Percentiles rank a stretch among this genome's conserved stretches.
Conservation (phyloP, 2,888 invertebrate species). For the Ferdinandea cuprea region DNA sequence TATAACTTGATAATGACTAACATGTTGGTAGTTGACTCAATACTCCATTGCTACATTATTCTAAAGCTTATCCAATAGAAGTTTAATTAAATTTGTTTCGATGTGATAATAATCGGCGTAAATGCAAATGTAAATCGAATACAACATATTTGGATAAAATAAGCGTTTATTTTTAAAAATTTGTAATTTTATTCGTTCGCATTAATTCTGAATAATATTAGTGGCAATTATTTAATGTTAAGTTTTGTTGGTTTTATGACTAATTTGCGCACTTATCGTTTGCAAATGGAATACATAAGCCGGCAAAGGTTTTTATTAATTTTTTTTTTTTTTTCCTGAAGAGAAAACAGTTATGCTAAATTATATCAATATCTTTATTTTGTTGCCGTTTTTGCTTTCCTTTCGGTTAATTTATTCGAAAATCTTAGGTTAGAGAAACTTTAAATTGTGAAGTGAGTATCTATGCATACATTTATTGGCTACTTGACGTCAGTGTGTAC, state of each 20-base stretch:
- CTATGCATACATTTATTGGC: too few relatives aligned
- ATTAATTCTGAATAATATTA: neutral
- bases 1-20: slow-evolving; percentile 4
- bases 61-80: neutral
- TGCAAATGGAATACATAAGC: neutral
- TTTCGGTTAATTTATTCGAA: too few relatives aligned
- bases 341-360: too few relatives aligned
- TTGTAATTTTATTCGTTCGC: neutral
- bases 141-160: neutral
- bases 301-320: too few relatives aligned
- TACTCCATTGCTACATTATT: neutral
- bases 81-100: too few relatives aligned
- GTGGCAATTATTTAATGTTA: neutral
- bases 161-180: neutral
- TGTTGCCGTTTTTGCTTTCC: too few relatives aligned
- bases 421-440: too few relatives aligned
- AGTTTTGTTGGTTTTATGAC: neutral
- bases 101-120: neutral
- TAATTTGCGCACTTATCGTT: neutral
- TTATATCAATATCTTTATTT: too few relatives aligned
- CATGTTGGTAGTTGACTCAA: slow-evolving; percentile 6
- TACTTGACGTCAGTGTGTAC: too few relatives aligned
- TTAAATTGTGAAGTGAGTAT: too few relatives aligned
- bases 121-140: slow-evolving; percentile 2
- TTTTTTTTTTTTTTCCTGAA: too few relatives aligned